Base-by-base conservation (phyloP, 2,888 invertebrate genomes). In the Drosophila quinaria region DNA sequence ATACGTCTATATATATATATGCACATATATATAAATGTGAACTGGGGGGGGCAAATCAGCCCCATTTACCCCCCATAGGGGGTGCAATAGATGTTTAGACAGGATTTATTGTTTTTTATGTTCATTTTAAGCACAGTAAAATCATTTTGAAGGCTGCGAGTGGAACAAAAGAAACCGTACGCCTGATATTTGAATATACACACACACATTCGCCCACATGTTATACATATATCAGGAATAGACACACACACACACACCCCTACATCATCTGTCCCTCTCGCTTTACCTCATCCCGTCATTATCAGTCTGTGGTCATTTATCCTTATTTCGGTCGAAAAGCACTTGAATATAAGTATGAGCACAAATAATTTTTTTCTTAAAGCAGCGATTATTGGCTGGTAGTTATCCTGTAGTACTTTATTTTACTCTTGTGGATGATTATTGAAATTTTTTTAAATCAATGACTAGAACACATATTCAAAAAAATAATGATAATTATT, bases 231-330 rank as follows among this genome's bases (percentile, higher is more conserved):
- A 64, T 73, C 54, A 47, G 13, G 6, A 41, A 73, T 64, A 76
- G 61, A 61, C 55, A 78, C 44, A 56, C 61, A 50, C 37, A 46
- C 39, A 31, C 3, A 3, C 19, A 19, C 19, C n/a, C n/a, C n/a
- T 22, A 46, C 37, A 46, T 17, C 22, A 42, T 31, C 37, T 11
- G 50, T 31, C 25, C 46, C 5, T 42, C 49, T 56, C 50, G n/a
- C 37, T 44, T 9, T 49, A 9, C 29, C 15, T 33, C 31, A 33
- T 42, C 22, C 9, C 13, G 13, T 8, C n/a, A 25, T 37, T 56
- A 44, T 58, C 15, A 33, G 58, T 19, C 17, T 31, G 35, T 25
- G 49, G 68, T 76, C 63, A 80, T 85, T 82, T 85, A 87, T 85
- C 62, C 83, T 61, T 70, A 77, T 77, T 71, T 77, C 59, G 42